Evolutionary conservation across 2,797 vertebrate species (phyloP), one percentile per base, ranked within the genome.

Genomic region (Artibeus jamaicensis): DNA sequence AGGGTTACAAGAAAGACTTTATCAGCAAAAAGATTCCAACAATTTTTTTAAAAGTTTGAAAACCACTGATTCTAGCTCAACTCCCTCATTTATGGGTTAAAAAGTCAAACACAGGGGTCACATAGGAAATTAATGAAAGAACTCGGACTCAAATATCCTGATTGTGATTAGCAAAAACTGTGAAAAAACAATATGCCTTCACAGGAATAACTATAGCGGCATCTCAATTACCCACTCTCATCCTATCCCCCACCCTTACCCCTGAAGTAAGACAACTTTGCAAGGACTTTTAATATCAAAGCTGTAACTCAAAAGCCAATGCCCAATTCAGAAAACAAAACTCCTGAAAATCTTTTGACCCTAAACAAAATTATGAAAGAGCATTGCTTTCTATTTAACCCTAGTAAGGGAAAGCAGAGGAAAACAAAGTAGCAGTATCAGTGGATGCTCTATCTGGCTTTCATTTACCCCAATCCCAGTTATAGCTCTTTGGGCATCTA

Each of bases 211-310:
- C 39, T 44, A 39, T 46, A 95, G 84, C 15, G 26, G n/a, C 46
- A 74, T 73, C 21, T 84, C 37, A 79, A 24, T 84, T 42, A 11
- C 10, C 44, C 9, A 26, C 8, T 44, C 26, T 87, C 21, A 24
- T 42, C 22, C 65, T 16, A 39, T 48, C 32, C 11, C 8, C 26
- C 3, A 77, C 50, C 15, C 29, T 4, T 0, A 59, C 24, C 39
- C 34, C n/a, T 12, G 62, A 19, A 88, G 32, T 84, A 95, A 93
- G 44, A 78, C 71, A 84, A 71, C 19, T 76, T 50, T 70, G 83
- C 50, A 93, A 81, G 59, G 29, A n/a, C 34, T 86, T 81, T 86
- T 91, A 90, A 59, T 62, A 77, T 95, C 59, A 62, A 83, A 88
- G 42, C 18, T 42, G 32, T 83, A 59, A 12, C 59, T 88, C 50